Percentiles rank a stretch among this genome's conserved stretches.
These are phyloP conservation scores for Melanotaenia boesemani DNA, from an alignment of 2,797 vertebrate species.

Conservation along the genomic window DNA sequence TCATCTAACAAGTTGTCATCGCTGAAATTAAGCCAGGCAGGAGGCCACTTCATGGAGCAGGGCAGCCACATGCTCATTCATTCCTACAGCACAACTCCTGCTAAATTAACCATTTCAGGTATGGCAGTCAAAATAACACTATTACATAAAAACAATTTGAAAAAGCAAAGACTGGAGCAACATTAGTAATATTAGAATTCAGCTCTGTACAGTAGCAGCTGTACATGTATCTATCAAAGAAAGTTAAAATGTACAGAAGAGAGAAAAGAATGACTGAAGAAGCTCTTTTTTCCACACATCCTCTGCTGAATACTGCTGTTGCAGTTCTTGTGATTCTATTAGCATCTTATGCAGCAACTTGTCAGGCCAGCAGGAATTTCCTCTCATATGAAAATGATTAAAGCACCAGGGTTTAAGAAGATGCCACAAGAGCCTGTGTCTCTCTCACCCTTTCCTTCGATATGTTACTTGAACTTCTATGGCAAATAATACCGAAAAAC, in stretches of 20 bases:
- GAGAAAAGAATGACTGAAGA: slow-evolving; percentile 9
- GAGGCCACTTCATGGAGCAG: neutral
- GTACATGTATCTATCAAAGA: neutral
- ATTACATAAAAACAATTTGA: neutral
- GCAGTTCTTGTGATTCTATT: slow-evolving; percentile 36
- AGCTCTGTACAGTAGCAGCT: neutral
- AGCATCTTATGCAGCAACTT: slow-evolving; percentile 20
- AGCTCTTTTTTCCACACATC: slow-evolving; percentile 41
- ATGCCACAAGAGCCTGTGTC: slow-evolving; percentile 27
- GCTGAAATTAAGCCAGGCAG: slow-evolving; percentile 18
- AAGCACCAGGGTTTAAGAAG: slow-evolving; percentile 35
- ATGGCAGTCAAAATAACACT: neutral
- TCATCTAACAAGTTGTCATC: slow-evolving; percentile 52
- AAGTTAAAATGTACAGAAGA: neutral
- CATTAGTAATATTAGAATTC: neutral
- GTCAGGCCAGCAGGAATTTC: slow-evolving; percentile 43
- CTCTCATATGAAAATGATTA: slow-evolving; percentile 54
- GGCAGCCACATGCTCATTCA: neutral
- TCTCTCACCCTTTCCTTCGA: neutral
- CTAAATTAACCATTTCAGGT: neutral
- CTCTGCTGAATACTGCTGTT: slow-evolving; percentile 21
- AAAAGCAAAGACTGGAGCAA: neutral
- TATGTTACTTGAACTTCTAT: neutral
- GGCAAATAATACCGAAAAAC: slow-evolving; percentile 14
- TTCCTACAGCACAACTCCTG: neutral